Percentiles rank a stretch among this genome's conserved stretches.
These are phyloP conservation scores for Nyctereutes procyonoides DNA, from an alignment of 2,113 vertebrate genomes.

Conservation along the genomic window DNA sequence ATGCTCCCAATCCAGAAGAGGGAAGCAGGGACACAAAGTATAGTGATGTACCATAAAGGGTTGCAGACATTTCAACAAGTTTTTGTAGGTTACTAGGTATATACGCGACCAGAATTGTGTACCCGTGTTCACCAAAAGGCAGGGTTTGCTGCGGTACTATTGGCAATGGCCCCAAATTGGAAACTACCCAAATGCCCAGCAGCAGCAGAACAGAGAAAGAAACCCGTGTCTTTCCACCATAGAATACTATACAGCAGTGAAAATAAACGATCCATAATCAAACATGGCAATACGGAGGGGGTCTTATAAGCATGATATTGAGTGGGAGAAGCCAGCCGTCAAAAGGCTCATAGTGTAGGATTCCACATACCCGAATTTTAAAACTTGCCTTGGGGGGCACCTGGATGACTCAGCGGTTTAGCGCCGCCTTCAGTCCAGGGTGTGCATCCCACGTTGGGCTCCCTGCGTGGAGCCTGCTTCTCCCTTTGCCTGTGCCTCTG, in stretches of 20 bases:
- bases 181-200: background rate
- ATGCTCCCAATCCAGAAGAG: slow-evolving; percentile 1
- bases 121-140: background rate
- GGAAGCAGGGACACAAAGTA: background rate
- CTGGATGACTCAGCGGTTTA: too few species aligned
- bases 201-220: background rate
- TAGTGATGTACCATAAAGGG: background rate
- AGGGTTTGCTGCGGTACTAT: background rate
- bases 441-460: too few species aligned
- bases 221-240: background rate
- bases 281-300: background rate
- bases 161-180: background rate
- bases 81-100: slow-evolving; percentile 12
- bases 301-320: background rate
- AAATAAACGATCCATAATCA: background rate
- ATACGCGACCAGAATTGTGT: background rate
- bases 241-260: background rate
- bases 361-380: background rate
- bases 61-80: background rate
- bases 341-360: background rate
- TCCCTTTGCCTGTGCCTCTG: too few species aligned
- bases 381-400: background rate
- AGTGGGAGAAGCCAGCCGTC: background rate
- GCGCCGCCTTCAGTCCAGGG: too few species aligned
- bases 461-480: too few species aligned